These are phyloP conservation scores for Seira musarum DNA, from an alignment of 2,888 invertebrate genomes.

Conservation along the genomic window DNA sequence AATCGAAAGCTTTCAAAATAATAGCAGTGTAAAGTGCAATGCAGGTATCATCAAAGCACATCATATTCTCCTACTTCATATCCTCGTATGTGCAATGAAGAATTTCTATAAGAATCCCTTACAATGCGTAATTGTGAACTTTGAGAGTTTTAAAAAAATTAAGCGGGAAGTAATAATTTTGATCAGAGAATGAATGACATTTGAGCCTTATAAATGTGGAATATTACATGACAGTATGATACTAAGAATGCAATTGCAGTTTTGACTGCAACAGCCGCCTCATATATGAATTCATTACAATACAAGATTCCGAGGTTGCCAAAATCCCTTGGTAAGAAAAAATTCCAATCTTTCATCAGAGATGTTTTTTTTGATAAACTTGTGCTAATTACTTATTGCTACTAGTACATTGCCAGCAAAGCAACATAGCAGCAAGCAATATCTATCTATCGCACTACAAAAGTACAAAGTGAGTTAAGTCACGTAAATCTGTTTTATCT, in stretches of 20 bases:
- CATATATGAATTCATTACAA: neutral
- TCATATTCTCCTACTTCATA: neutral
- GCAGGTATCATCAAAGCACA: neutral
- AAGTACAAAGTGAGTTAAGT: neutral
- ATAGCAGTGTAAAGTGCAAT: conserved; percentile 5
- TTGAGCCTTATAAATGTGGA: no score
- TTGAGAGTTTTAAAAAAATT: neutral
- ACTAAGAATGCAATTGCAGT: neutral
- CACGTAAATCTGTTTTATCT: conserved; percentile 2
- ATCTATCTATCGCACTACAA: conserved; percentile 4
- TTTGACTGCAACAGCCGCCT: neutral
- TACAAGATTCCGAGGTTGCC: neutral
- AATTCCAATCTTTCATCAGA: conserved; percentile 48
- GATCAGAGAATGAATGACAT: neutral
- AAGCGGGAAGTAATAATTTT: neutral
- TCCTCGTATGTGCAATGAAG: neutral
- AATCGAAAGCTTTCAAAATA: conserved; percentile 14
- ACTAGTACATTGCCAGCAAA: conserved; percentile 41
- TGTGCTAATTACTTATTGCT: conserved; percentile 52
- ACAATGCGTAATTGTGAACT: neutral
- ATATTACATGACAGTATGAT: no score
- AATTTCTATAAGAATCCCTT: neutral
- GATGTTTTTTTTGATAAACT: conserved; percentile 41
- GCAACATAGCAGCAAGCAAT: neutral
- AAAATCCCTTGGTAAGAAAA: conserved; percentile 27